These are phyloP conservation scores for Neelides folsomi DNA, from an alignment of 2,888 invertebrate genomes.

Conservation along the genomic window DNA sequence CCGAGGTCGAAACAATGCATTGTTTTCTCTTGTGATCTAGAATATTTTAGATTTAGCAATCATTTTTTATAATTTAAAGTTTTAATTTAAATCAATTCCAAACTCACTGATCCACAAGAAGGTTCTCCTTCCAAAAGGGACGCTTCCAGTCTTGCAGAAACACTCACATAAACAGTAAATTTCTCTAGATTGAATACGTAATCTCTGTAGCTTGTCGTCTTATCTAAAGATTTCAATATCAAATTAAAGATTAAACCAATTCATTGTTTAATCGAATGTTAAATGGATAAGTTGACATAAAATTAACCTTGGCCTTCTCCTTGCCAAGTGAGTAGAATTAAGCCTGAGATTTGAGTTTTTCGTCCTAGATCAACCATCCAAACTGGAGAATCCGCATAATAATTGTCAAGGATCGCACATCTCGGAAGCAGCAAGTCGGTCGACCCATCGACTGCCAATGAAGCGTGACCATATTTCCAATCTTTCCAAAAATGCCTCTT, in stretches of 20 bases:
- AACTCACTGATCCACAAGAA: slow-evolving; percentile 37
- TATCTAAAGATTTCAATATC: slow-evolving; percentile 31
- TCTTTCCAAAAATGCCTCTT: slow-evolving; percentile 41
- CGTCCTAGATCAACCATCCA: slow-evolving; percentile 43
- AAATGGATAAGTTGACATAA: not conserved
- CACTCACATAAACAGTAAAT: slow-evolving; percentile 41
- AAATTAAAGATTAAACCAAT: not conserved
- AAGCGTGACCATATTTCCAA: slow-evolving; percentile 37
- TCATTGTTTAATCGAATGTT: not conserved
- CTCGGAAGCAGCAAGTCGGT: slow-evolving; percentile 37
- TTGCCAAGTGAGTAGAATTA: slow-evolving; percentile 43
- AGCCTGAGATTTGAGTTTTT: slow-evolving; percentile 38
- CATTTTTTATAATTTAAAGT: too few relatives aligned
- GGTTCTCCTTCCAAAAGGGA: slow-evolving; percentile 32
- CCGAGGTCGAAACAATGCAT: slow-evolving; percentile 40
- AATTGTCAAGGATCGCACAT: slow-evolving; percentile 43
- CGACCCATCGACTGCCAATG: slow-evolving; percentile 42
- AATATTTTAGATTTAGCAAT: too few relatives aligned
- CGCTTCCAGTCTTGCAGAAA: slow-evolving; percentile 35
- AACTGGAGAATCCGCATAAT: slow-evolving; percentile 42
- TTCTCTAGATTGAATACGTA: slow-evolving; percentile 43
- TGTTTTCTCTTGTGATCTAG: slow-evolving; percentile 39
- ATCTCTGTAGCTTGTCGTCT: slow-evolving; percentile 35
- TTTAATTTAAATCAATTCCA: too few relatives aligned
- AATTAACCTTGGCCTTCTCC: slow-evolving; percentile 38